Evolutionary conservation across 2,888 invertebrate species (phyloP), one percentile per base, ranked within the genome.

Genomic region (Biston betularia): DNA sequence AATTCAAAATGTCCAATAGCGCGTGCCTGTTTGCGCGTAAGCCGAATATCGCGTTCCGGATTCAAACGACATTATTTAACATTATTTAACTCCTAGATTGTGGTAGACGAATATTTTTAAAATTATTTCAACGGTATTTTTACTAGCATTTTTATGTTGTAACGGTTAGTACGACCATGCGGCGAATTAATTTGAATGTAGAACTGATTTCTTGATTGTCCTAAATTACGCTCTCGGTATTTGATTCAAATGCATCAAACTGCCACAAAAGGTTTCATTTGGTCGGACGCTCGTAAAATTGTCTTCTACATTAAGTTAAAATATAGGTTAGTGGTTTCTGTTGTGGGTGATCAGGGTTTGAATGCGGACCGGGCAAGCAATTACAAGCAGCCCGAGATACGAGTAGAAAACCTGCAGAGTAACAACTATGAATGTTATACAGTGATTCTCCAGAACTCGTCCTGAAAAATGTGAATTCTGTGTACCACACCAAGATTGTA

Each of bases 291-390:
- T 75, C 76, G 70, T 84, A 85, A 85, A 86, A 84, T 74, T 81
- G 83, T 85, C 78, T 78, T 85, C 33, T 85, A 83, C 78, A 80
- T 75, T 79, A 81, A 81, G 77, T 84, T 84, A 88, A 89, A 91
- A 85, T 90, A 91, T 88, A 89, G 89, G 90, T 87, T 89, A 82
- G 78, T 76, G 73, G 76, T 80, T 80, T 38, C 75, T 76, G 80
- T 77, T 68, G 72, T 61, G 69, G 71, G 72, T 75, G 84, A 79
- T 80, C 76, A 70, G 64, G 78, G 48, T 75, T 79, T 75, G 81
- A 77, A 75, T 81, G 82, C 80, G 73, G 76, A 77, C 73, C 70
- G 73, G 79, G 80, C 89, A 90, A 90, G 80, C 89, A 90, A 90
- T 90, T 90, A 86, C 82, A 79, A 82, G 77, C 76, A 80, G 79